phyloP scores from a whole-genome alignment of 2,888 invertebrate genomes.

The Ochropleura plecta region DNA sequence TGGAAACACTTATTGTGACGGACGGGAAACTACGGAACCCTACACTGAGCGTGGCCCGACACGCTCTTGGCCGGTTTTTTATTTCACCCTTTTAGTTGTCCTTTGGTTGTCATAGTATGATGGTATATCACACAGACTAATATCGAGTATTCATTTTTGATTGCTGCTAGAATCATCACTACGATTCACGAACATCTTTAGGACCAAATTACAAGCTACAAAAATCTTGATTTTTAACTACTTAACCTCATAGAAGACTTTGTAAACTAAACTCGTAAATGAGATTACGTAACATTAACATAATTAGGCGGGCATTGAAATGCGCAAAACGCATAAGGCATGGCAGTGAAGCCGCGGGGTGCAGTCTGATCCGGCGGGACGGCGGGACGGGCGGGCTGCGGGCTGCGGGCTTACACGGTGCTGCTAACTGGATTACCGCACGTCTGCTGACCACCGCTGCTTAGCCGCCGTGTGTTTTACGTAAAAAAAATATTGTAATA shows the following conservation, averaged over 20 bases:
- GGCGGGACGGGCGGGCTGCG: not conserved
- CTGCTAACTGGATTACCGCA: constrained; percentile 62
- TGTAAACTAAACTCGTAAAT: constrained; percentile 21
- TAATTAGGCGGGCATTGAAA: constrained; percentile 40
- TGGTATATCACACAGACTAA: no score
- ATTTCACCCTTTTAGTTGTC: no score
- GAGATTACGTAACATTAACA: constrained; percentile 27
- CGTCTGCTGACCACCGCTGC: constrained; percentile 40
- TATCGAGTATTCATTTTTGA: no score
- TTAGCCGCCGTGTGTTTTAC: constrained; percentile 16
- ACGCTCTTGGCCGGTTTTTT: no score
- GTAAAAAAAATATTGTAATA: constrained; percentile 15
- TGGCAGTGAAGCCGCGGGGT: constrained; percentile 66
- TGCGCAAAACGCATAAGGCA: constrained; percentile 63
- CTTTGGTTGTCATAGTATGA: no score
- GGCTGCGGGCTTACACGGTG: constrained; percentile 41
- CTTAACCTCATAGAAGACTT: constrained; percentile 23
- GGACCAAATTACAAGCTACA: not conserved
- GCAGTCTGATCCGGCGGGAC: constrained; percentile 50
- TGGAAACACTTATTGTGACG: no score
- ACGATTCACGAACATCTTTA: not conserved
- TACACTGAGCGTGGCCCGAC: no score
- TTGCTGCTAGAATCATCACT: not conserved
- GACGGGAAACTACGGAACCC: no score
- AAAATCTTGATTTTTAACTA: not conserved